Base-by-base conservation (phyloP, 1,140 invertebrate species). In the Panonychus citri region DNA sequence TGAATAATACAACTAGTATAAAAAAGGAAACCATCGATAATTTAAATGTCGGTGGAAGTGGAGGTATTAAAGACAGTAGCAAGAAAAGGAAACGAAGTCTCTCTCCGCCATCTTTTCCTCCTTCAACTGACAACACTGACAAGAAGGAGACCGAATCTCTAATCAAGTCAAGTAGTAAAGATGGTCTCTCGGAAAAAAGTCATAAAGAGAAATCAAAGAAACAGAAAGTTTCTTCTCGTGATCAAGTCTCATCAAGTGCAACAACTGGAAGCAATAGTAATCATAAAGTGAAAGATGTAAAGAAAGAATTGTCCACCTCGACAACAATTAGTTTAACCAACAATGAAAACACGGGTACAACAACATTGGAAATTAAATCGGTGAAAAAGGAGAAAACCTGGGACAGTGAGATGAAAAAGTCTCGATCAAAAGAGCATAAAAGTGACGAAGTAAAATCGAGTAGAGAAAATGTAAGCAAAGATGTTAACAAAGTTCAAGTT, bases 221-320 rank as follows among this genome's bases (percentile, higher is more conserved):
- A 57, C 51, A 58, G n/a, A 60, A 62, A 58, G 27, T 19, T 39
- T 48, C 40, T 63, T 40, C 64, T 61, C 61, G 60, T 62, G 40
- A 73, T 63, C 68, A 67, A 42, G 69, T 68, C 39, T 64, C 65
- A 56, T 63, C 66, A 55, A 66, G 68, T 58, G 66, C 67, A 12
- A 30, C 49, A 5, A 27, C 13, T 12, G 49, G 49, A 4, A 51
- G 28, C 24, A 51, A 30, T n/a, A 51, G 24, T 30, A 51, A 30
- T 19, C 52, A 53, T 12, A 53, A 53, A 53, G 28, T 24, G 25
- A 53, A 53, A 13, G 34, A 53, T 70, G 54, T 71, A 68, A 66
- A 65, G 61, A 61, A 70, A 72, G 42, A 66, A 68, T 48, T 69
- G 70, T 63, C 73, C 72, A 66, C 69, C 70, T 62, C 74, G 72